Conservation (phyloP, 2,888 invertebrate genomes). For the Oasisia sp. region DNA sequence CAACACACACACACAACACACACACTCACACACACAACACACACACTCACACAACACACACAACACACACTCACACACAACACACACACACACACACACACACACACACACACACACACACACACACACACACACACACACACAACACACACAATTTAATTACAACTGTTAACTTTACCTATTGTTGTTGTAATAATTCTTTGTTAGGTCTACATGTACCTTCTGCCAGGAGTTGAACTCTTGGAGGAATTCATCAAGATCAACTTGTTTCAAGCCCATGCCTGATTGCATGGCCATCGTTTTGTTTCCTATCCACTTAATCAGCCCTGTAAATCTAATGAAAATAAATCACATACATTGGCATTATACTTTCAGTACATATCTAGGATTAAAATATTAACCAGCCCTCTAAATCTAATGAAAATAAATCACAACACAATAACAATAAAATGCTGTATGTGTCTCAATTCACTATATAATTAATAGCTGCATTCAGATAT, state of each 20-base stretch:
- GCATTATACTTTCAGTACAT: not conserved
- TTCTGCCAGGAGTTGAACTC: slow-evolving; percentile 26
- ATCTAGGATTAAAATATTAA: not conserved
- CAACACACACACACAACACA: not conserved
- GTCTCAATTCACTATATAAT: no score
- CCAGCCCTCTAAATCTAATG: not conserved
- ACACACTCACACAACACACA: no score
- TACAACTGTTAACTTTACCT: not conserved
- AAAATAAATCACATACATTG: not conserved
- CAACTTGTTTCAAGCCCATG: not conserved
- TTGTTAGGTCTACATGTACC: not conserved
- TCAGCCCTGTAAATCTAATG: not conserved
- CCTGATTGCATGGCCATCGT: not conserved
- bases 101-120: not conserved
- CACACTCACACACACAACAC: no score
- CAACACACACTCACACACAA: not conserved
- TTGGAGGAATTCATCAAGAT: slow-evolving; percentile 28
- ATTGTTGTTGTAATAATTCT: not conserved
- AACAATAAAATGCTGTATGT: no score
- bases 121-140: not conserved
- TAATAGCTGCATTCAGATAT: no score
- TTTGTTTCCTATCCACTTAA: not conserved
- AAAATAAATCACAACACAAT: not conserved
- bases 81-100: not conserved
- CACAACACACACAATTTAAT: no score